Evolutionary conservation across 1,140 invertebrate genomes (phyloP), one percentile per base, ranked within the genome.

Genomic region (Hesperophylax magnus): DNA sequence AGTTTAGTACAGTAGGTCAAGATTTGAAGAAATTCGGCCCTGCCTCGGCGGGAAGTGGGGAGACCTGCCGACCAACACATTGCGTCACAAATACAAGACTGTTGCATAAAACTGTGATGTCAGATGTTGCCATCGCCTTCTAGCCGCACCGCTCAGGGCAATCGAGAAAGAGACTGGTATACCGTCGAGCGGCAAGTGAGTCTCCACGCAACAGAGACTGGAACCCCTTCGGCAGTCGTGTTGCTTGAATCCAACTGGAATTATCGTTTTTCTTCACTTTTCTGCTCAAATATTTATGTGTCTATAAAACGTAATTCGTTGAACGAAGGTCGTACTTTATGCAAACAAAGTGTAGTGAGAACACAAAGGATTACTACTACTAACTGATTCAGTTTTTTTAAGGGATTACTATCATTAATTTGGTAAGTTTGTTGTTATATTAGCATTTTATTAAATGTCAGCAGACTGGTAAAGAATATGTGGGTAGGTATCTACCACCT

Each of bases 31-130:
- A 67, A 67, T 71, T 47, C 67, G 67, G 15, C 15, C 47, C 67
- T 71, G 67, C 22, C 18, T 52, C 31, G 6, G 14, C 63, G 24
- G 6, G 20, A 27, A 67, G 22, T 31, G 27, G 22, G 63, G 63
- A 34, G 22, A 67, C 27, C 31, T 27, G 53, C 67, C 54, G 24
- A 75, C 71, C 15, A 75, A 56, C 54, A 56, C 53, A 58, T 75
- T 77, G 60, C 75, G 31, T 77, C 75, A 77, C 75, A 77, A 60
- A 63, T 58, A 75, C 22, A 56, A 47, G 39, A 27, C 34, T 77
- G 54, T 77, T 77, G 75, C 75, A 77, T 63, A 77, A 75, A 75
- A 63, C 24, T 77, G 31, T 77, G 75, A 77, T 77, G 75, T 77
- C 75, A 77, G 27, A 60, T 15, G 18, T 17, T 17, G 18, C 39